Evolutionary conservation across 2,888 invertebrate genomes (phyloP), one percentile per base, ranked within the genome.

Genomic region (Barypeithes pellucidus): DNA sequence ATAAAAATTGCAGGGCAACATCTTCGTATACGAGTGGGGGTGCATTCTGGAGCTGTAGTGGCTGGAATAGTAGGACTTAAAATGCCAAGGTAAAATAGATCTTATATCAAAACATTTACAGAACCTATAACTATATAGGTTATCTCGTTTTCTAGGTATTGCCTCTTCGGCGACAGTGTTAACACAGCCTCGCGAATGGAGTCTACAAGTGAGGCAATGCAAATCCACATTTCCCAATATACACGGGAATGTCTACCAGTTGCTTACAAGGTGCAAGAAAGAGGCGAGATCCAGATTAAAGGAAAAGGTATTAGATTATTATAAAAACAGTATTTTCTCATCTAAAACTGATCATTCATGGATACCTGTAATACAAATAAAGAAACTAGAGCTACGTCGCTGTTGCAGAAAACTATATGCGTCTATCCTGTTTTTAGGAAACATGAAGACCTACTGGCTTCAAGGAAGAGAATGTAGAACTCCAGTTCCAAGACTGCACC

Each of bases 131-230:
- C n/a, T n/a, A n/a, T n/a, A 14, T 16, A 14, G 3, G 16, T 2
- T 4, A 50, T 22, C 22, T 62, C 12, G 7, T 45, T 14, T 24
- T 59, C n/a, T 20, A 87, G 93, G 41, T 94, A 93, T 85, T 95
- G 95, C 80, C 88, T 95, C 0, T 97, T 97, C 82, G 97, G 97
- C 0, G 96, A 96, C 82, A 94, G 95, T 0, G 97, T 97, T 0
- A 95, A 95, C 82, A 95, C 95, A 0, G 97, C 97, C 0, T 95
- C 95, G 0, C 88, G 95, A 36, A 96, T 98, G 96, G 97, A 97
- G 84, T 95, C 95, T 0, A 95, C 95, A 0, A 95, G 96, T 74
- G 92, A 94, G 82, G 93, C 97, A 0, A 97, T 97, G 95, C 94
- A 95, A 85, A 94, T 98, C 75, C 98, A 98, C 85, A 95, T 98